Conservation (phyloP, 2,113 vertebrate genomes). For the Tauraco erythrolophus region DNA sequence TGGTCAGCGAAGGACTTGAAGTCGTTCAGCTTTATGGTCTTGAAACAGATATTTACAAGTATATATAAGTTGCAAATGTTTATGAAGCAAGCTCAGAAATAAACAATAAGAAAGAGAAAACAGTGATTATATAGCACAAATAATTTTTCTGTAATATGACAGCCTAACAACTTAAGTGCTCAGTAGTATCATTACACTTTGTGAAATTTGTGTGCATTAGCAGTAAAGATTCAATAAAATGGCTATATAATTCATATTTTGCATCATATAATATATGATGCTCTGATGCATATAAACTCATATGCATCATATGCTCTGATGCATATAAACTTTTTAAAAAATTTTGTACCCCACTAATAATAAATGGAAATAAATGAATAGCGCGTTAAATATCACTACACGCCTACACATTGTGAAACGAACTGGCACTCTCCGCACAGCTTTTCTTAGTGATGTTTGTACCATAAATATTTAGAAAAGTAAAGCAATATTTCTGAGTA, state of each 20-base stretch:
- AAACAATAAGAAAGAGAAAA: conserved; percentile 70
- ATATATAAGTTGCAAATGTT: conserved; percentile 56
- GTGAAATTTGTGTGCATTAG: conserved; percentile 77
- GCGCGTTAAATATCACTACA: conserved; percentile 5
- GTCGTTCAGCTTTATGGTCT: conserved; percentile 5
- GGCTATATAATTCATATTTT: conserved; percentile 75
- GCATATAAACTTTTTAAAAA: conserved; percentile 22
- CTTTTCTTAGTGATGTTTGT: background rate
- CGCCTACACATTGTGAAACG: background rate
- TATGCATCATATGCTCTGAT: no score
- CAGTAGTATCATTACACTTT: conserved; percentile 77
- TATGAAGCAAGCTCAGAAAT: conserved; percentile 70
- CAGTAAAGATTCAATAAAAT: conserved; percentile 77
- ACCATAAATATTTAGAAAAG: background rate
- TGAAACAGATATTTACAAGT: conserved; percentile 62
- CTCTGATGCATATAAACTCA: conserved; percentile 49
- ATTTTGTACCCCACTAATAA: conserved; percentile 13
- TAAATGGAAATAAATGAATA: conserved; percentile 58
- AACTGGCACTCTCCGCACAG: background rate
- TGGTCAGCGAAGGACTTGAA: conserved; percentile 23
- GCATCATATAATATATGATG: no score
- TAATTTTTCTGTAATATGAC: conserved; percentile 82
- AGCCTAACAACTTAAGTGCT: conserved; percentile 81
- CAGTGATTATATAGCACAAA: conserved; percentile 73
- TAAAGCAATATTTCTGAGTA: background rate